phyloP scores from a whole-genome alignment of 1,140 invertebrate species.

The Maniola jurtina region DNA sequence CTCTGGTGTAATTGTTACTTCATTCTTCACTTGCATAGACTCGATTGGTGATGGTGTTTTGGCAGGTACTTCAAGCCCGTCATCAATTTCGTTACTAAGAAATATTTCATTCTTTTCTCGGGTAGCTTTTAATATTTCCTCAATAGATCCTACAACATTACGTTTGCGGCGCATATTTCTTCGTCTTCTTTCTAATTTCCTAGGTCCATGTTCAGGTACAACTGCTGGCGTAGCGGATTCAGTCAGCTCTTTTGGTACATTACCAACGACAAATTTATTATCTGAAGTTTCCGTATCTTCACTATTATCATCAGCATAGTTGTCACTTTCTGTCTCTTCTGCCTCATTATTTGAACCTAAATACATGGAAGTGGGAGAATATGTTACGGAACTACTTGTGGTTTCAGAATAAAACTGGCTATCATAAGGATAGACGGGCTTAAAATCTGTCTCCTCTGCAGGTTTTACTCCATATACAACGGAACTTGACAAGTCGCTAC shows the following conservation, averaged over 20 bases:
- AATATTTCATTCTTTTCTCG: conserved; percentile 62
- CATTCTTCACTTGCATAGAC: conserved; percentile 24
- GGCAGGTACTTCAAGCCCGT: conserved; percentile 39
- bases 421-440: conserved; percentile 68
- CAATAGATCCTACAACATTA: conserved; percentile 56
- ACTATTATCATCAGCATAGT: conserved; percentile 54
- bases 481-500: conserved; percentile 58
- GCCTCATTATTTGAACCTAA: conserved; percentile 69
- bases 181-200: conserved; percentile 68
- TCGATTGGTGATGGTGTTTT: conserved; percentile 39
- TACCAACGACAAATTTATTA: conserved; percentile 80
- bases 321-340: conserved; percentile 54
- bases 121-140: conserved; percentile 64
- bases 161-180: conserved; percentile 50
- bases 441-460: conserved; percentile 62
- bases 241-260: conserved; percentile 76
- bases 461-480: conserved; percentile 71
- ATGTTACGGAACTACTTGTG: conserved; percentile 60
- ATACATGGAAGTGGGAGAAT: conserved; percentile 71
- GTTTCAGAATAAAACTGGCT: conserved; percentile 65
- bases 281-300: conserved; percentile 43
- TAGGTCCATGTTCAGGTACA: conserved; percentile 81
- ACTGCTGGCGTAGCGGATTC: conserved; percentile 78
- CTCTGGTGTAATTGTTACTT: conserved; percentile 30
- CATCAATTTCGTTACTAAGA: conserved; percentile 74